phyloP scores from a whole-genome alignment of 2,113 vertebrate genomes.

The Trematocara unimaculatum region DNA sequence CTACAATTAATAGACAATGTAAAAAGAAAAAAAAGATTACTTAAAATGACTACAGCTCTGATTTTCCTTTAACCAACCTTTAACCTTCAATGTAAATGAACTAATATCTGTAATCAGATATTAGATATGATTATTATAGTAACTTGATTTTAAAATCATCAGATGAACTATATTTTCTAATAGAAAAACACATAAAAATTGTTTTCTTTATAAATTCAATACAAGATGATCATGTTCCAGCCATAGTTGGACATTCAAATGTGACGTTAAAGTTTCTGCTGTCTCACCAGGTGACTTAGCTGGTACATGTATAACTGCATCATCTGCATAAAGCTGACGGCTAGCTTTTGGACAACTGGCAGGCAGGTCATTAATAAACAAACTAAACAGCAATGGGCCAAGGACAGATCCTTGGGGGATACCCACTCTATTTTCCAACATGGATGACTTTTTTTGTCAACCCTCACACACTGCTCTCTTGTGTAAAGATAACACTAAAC shows the following conservation, averaged over 20 bases:
- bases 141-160: not conserved
- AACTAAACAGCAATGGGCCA: not conserved
- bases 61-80: not conserved
- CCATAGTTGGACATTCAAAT: not conserved
- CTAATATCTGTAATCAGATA: not conserved
- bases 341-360: not conserved
- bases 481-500: not conserved
- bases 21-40: not conserved
- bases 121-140: not conserved
- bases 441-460: not conserved
- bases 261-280: not conserved
- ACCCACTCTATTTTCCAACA: rapidly evolving
- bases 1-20: not conserved
- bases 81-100: not conserved
- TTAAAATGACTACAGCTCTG: not conserved
- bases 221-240: not conserved
- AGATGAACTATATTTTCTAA: not conserved
- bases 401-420: not conserved
- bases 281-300: not conserved
- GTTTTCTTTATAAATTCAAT: not conserved
- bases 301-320: not conserved
- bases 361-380: not conserved
- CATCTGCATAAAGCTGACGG: not conserved
- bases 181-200: not conserved
- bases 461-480: not conserved